phyloP scores from a whole-genome alignment of 1,140 invertebrate genomes.

The Carposina sasakii region DNA sequence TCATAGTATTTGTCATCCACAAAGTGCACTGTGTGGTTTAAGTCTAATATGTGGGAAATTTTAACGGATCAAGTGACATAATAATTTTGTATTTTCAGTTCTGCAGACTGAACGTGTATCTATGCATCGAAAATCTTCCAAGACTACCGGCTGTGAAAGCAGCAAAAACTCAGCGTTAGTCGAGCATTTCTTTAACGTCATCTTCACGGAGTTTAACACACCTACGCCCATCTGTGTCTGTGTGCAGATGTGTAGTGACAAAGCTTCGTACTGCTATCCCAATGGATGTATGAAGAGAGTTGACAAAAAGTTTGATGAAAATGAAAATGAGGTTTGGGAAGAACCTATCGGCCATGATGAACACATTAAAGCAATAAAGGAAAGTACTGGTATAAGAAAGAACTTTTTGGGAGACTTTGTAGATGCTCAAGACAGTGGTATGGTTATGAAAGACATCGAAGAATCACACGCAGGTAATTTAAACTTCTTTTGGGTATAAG shows the following conservation, averaged over 20 bases:
- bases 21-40: no score
- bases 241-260: constrained; percentile 49
- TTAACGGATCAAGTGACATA: no score
- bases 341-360: not conserved
- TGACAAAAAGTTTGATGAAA: constrained; percentile 15
- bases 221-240: constrained; percentile 46
- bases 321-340: not conserved
- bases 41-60: no score
- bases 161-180: constrained; percentile 28
- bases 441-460: no score
- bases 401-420: no score
- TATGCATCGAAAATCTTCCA: constrained; percentile 6
- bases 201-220: constrained; percentile 50
- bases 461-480: no score
- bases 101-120: no score
- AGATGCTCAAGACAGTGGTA: no score
- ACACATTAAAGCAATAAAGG: not conserved
- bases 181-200: constrained; percentile 54
- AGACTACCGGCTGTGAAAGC: constrained; percentile 15
- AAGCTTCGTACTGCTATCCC: constrained; percentile 55
- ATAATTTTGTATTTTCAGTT: no score
- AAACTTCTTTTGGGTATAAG: not conserved
- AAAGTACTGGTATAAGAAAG: no score
- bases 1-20: no score
- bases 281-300: constrained; percentile 46